Base-by-base conservation (phyloP, 2,888 invertebrate genomes). In the Spodoptera picta region DNA sequence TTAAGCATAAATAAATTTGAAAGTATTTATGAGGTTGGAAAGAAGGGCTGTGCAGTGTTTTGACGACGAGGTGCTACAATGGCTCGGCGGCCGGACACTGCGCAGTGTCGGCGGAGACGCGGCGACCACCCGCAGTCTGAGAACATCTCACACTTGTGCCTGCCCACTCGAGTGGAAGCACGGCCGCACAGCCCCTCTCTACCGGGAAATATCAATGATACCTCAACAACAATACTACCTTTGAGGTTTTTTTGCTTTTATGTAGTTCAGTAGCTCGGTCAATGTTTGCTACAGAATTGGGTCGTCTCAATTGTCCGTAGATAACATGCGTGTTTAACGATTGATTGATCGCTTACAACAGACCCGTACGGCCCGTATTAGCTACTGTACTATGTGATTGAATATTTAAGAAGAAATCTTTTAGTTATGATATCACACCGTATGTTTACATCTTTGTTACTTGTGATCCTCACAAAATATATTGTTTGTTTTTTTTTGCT, bases 121-220 rank as follows among this genome's bases (percentile, higher is more conserved):
- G 65, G 56, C 85, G 92, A 90, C 92, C 94, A 92, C 92, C 93
- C 93, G 92, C 89, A 84, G 91, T 64, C 80, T 82, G 82, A 74
- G 83, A 83, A 76, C 80, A 72, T 72, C 79, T 70, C 77, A 65
- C 82, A 83, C 85, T 89, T 87, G 83, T 86, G 76, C 54, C 73
- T 60, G 80, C 60, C 81, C 87, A 90, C 89, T 93, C 90, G 85
- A 89, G 84, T 90, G 92, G 88, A 91, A 91, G 81, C 75, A 65
- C 78, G 82, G 78, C 73, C 78, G 79, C 74, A 72, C 63, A 68
- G 75, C 62, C 75, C 72, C 65, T 69, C 69, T 82, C 80, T 86
- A 86, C 87, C 83, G 77, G 85, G 87, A 88, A 88, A 84, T 83
- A 88, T 90, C 90, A 90, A 90, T 89, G 87, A 87, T 84, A 79